phyloP scores from a whole-genome alignment of 1,140 invertebrate genomes.

The Oreohelix idahoensis region DNA sequence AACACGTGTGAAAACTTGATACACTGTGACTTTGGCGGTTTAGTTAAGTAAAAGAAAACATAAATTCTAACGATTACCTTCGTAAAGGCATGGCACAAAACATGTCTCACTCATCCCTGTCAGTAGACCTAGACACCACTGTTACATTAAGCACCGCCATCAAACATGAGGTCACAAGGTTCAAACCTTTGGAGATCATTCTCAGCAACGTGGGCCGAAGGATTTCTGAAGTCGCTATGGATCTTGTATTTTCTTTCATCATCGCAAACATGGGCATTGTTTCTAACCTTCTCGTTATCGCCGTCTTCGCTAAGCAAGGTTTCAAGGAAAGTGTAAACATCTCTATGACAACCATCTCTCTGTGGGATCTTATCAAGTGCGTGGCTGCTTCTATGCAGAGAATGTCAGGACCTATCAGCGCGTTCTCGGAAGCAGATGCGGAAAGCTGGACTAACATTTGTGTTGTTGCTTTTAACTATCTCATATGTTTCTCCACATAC shows the following conservation, averaged over 20 bases:
- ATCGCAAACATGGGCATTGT: constrained; percentile 11
- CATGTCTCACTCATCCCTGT: background rate
- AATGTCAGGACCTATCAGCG: constrained; percentile 12
- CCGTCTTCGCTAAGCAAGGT: constrained; percentile 34
- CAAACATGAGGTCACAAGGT: background rate
- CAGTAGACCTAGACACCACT: background rate
- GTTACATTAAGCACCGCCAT: background rate
- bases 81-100: too few species aligned
- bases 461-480: constrained; percentile 17
- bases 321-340: constrained; percentile 23
- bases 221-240: constrained; percentile 19
- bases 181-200: constrained; percentile 22
- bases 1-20: too few species aligned
- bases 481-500: constrained; percentile 26
- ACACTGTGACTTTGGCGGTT: too few species aligned
- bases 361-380: constrained; percentile 34
- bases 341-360: constrained; percentile 29
- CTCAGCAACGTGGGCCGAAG: background rate
- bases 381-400: constrained; percentile 6
- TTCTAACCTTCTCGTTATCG: constrained; percentile 28
- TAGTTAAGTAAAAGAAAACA: too few species aligned
- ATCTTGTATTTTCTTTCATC: constrained; percentile 17
- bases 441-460: constrained; percentile 31
- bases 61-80: too few species aligned
- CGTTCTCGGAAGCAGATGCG: background rate